Base-by-base conservation (phyloP, 2,888 invertebrate species). In the Crioceris asparagi region DNA sequence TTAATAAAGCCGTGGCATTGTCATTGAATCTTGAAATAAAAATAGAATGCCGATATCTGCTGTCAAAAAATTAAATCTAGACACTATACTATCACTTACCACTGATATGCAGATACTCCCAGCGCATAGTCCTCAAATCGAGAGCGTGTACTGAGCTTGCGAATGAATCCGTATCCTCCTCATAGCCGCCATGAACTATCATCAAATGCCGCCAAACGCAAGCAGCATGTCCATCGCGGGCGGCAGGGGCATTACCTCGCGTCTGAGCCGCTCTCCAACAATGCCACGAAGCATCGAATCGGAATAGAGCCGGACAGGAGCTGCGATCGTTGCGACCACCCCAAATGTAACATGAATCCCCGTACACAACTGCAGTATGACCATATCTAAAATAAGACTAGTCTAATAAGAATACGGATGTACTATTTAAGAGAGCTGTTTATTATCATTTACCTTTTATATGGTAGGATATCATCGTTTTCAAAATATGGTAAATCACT, bases 181-280 rank as follows among this genome's bases (percentile, higher is more conserved):
- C 88, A 65, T 83, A 93, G 0, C 93, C 93, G 17, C 90, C 92
- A 68, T 87, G 91, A 41, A 93, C 77, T 55, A 81, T 86, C 90
- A 92, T 91, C 53, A 70, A 74, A 52, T 81, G 72, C 37, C 71
- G 70, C 48, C 85, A 79, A 1, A 87, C 67, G 58, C 87, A 87
- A 2, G 92, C 90, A 1, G 90, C 82, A 61, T 94, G 93, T 0
- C 93, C 94, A 65, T 94, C 93, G 51, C 91, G 73, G 0, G 88
- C 83, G 39, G 78, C 77, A 0, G 93, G 93, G 17, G 79, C 66
- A 32, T 66, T 66, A 0, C 91, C 91, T 2, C 68, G 66, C 0
- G 79, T 79, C 29, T 60, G 45, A 7, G 80, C 81, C 2, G 71
- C 70, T 12, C 70, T 73, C 84, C 85, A 86, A 52, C 70, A 69